phyloP scores from a whole-genome alignment of 2,888 invertebrate genomes.

The Eucera pruinosa region DNA sequence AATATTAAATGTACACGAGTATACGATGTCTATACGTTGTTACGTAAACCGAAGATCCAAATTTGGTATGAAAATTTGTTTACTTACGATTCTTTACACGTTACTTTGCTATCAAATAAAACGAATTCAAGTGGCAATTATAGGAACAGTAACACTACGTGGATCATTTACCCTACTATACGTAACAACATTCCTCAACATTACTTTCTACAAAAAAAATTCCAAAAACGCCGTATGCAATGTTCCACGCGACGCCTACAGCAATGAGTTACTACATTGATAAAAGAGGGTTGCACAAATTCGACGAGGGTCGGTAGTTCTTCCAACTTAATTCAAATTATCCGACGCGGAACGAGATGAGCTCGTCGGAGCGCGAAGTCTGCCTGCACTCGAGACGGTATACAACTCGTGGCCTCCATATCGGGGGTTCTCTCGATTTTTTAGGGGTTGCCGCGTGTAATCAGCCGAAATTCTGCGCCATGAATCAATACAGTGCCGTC shows the following conservation, averaged over 20 bases:
- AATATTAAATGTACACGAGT: too few species aligned
- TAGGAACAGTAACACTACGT: too few species aligned
- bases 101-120: too few species aligned
- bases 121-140: too few species aligned
- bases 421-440: slow-evolving; percentile 37
- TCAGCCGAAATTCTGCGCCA: slow-evolving; percentile 70
- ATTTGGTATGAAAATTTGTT: too few species aligned
- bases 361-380: slow-evolving; percentile 1
- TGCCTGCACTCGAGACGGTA: slow-evolving; percentile 39
- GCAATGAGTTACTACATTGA: neutral
- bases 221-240: neutral
- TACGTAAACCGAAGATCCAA: too few species aligned
- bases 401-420: slow-evolving; percentile 30
- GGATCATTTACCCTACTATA: too few species aligned
- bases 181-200: too few species aligned
- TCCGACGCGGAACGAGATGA: slow-evolving; percentile 29
- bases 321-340: slow-evolving; percentile 39
- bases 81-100: too few species aligned
- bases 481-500: slow-evolving; percentile 69
- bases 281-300: slow-evolving; percentile 8
- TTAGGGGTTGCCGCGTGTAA: slow-evolving; percentile 46
- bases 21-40: too few species aligned
- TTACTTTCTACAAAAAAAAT: neutral
- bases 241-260: neutral
- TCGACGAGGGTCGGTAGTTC: slow-evolving; percentile 10